A percentile compares a stretch with the other conserved stretches of the same genome.
Evolutionary conservation across 2,888 invertebrate genomes (phyloP).

Genomic region (Lymantria dispar): DNA sequence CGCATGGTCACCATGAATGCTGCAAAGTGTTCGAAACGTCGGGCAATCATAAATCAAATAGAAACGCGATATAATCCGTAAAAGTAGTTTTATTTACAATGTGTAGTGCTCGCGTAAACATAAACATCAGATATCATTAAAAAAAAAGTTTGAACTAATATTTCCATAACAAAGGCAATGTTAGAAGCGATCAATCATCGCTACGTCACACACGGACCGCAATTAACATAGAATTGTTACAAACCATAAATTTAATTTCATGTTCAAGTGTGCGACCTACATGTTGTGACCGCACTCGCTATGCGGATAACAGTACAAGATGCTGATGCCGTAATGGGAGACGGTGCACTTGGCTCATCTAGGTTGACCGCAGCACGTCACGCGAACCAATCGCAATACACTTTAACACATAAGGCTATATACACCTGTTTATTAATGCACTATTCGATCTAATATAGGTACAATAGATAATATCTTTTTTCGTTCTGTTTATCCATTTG

Average conservation of each 20-base stretch:
- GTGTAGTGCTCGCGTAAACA: too few relatives aligned
- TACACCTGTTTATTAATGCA: constrained; percentile 10
- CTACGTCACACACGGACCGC: constrained; percentile 13
- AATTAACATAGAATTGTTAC: constrained; percentile 61
- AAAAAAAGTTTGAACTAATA: not conserved
- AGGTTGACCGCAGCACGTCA: constrained; percentile 64
- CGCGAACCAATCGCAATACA: constrained; percentile 20
- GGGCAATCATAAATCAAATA: too few relatives aligned
- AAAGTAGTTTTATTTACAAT: too few relatives aligned
- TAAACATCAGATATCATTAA: too few relatives aligned
- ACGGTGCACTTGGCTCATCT: constrained; percentile 51
- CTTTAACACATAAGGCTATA: constrained; percentile 7
- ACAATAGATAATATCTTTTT: not conserved
- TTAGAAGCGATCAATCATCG: constrained; percentile 11
- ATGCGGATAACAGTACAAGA: constrained; percentile 71
- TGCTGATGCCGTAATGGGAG: constrained; percentile 44
- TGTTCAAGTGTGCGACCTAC: constrained; percentile 67
- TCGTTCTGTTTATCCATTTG: too few relatives aligned
- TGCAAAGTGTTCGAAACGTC: too few relatives aligned
- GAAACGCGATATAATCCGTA: too few relatives aligned
- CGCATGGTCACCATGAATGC: too few relatives aligned
- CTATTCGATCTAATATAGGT: not conserved
- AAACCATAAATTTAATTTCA: constrained; percentile 68
- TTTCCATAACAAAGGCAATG: not conserved
- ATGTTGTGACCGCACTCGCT: constrained; percentile 61